These are phyloP conservation scores for Pagrus major DNA, from an alignment of 2,113 vertebrate genomes.

Conservation along the genomic window DNA sequence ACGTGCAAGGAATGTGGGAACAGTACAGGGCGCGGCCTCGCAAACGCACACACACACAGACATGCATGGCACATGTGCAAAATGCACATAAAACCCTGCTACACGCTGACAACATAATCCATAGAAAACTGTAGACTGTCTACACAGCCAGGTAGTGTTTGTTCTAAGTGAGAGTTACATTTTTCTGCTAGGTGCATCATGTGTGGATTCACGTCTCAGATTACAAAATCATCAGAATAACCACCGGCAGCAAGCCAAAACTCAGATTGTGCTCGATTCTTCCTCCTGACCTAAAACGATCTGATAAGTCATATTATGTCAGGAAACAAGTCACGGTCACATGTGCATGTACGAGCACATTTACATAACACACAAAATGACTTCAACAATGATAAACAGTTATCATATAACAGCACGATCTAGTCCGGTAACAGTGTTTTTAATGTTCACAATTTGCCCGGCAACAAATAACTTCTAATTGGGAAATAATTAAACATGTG, in stretches of 20 bases:
- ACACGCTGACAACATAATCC: too few species aligned
- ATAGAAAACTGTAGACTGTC: too few species aligned
- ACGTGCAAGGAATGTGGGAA: too few species aligned
- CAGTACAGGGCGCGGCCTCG: too few species aligned
- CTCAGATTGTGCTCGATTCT: neutral
- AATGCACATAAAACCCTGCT: too few species aligned
- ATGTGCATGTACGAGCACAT: neutral
- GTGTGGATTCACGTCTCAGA: constrained; percentile 22
- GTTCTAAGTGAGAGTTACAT: too few species aligned
- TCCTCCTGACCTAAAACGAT: constrained; percentile 21
- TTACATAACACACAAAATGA: constrained; percentile 10
- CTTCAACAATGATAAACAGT: constrained; percentile 38
- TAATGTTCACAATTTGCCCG: neutral
- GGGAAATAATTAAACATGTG: neutral
- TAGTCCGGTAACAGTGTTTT: constrained; percentile 1
- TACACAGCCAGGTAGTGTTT: too few species aligned
- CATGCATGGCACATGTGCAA: too few species aligned
- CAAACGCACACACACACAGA: too few species aligned
- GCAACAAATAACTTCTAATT: neutral
- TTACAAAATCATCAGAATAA: constrained; percentile 33
- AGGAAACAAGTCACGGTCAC: constrained; percentile 7
- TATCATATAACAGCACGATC: constrained; percentile 5
- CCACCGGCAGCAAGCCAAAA: neutral
- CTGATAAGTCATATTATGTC: neutral
- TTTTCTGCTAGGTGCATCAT: too few species aligned